A percentile compares a stretch with the other conserved stretches of the same genome.
Conservation (phyloP, 1,140 invertebrate species). For the Scaptomyza pallida region DNA sequence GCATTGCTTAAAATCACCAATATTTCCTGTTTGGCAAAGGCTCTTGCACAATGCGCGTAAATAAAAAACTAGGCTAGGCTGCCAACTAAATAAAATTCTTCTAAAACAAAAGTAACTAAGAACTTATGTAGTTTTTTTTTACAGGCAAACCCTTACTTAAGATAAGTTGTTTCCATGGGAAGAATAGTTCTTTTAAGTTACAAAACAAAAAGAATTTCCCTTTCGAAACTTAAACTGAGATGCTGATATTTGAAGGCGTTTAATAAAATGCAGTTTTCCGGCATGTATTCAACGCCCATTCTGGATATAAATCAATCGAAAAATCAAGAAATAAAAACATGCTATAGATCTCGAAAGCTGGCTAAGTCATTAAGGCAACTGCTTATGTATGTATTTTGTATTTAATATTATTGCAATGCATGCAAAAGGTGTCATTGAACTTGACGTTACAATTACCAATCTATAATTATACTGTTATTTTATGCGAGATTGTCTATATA, state of each 20-base stretch:
- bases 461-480: slow-evolving; percentile 29
- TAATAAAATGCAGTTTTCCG: neutral
- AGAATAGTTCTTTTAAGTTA: too few species aligned
- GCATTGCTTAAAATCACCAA: slow-evolving; percentile 8
- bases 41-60: neutral
- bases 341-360: neutral
- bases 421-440: slow-evolving; percentile 49
- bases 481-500: neutral
- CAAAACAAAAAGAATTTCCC: too few species aligned
- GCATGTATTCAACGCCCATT: neutral
- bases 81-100: neutral
- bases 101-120: neutral
- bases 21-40: slow-evolving; percentile 16
- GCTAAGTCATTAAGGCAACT: slow-evolving; percentile 3
- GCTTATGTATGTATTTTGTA: neutral
- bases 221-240: too few species aligned
- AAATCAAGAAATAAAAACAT: neutral
- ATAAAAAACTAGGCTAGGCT: neutral
- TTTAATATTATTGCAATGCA: slow-evolving; percentile 17
- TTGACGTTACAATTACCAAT: slow-evolving; percentile 35
- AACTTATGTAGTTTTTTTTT: too few species aligned
- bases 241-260: too few species aligned
- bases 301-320: neutral
- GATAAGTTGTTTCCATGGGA: too few species aligned
- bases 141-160: too few species aligned